A percentile compares a stretch with the other conserved stretches of the same genome.
These are phyloP conservation scores for Mustelus asterias DNA, from an alignment of 2,113 vertebrate genomes.

Conservation along the genomic window DNA sequence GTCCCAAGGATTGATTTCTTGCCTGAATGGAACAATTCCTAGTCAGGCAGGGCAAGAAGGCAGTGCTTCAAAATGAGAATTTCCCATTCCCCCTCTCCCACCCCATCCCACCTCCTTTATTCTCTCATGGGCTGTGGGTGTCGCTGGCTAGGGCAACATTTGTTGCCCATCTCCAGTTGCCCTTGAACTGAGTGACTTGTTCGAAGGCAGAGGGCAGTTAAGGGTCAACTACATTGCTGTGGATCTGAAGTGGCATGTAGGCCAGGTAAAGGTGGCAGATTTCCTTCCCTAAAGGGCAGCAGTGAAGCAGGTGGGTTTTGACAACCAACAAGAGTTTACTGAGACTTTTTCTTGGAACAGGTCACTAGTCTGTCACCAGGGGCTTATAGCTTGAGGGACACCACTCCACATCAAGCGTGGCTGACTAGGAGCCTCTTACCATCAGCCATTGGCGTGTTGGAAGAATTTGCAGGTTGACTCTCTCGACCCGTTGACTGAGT, in stretches of 20 bases:
- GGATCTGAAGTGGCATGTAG: not conserved
- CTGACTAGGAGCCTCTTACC: no score
- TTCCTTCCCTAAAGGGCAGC: not conserved
- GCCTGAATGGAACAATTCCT: not conserved
- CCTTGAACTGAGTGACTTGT: not conserved
- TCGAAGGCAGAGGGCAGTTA: not conserved
- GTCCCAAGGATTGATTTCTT: not conserved
- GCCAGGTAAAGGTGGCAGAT: no score
- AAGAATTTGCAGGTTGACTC: no score
- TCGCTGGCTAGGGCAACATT: not conserved
- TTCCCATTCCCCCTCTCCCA: not conserved
- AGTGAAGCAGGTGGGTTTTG: not conserved
- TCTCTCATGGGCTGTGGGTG: not conserved
- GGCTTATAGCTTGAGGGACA: no score
- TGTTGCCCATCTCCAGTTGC: no score
- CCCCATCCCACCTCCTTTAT: no score
- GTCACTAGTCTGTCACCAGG: no score
- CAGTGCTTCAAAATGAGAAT: not conserved
- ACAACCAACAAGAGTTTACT: not conserved
- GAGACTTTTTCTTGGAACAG: not conserved
- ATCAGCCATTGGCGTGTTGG: no score
- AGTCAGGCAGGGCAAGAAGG: not conserved
- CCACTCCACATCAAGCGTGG: no score
- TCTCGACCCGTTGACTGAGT: no score
- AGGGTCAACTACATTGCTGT: not conserved